Evolutionary conservation across 2,797 vertebrate genomes (phyloP).

Genomic region (Tokudaia tokunoshimensis): DNA sequence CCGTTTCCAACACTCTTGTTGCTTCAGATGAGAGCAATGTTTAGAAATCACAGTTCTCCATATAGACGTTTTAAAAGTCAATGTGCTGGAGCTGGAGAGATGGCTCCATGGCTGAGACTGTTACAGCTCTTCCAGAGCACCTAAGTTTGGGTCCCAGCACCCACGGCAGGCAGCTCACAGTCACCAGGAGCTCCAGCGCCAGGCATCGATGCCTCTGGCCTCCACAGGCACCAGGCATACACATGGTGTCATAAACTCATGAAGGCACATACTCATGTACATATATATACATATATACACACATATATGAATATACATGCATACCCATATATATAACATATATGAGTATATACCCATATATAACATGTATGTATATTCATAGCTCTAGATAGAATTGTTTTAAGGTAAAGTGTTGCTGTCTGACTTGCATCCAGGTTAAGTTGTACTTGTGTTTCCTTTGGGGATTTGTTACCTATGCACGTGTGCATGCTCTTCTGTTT

Average conservation of each 20-base stretch:
- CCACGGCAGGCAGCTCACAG: neutral
- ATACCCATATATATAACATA: neutral
- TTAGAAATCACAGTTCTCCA: constrained; percentile 18
- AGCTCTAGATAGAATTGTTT: neutral
- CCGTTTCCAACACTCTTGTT: neutral
- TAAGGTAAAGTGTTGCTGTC: neutral
- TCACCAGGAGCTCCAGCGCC: neutral
- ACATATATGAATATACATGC: neutral
- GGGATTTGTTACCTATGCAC: neutral
- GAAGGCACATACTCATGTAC: neutral
- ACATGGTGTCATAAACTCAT: neutral
- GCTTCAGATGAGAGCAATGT: neutral
- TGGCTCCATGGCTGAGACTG: neutral
- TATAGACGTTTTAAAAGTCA: neutral
- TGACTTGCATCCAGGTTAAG: neutral
- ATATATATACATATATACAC: neutral
- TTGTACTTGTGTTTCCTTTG: neutral
- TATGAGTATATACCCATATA: too few relatives aligned
- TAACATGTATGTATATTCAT: too few relatives aligned
- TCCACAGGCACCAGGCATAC: neutral
- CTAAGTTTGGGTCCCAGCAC: neutral
- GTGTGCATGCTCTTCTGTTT: neutral
- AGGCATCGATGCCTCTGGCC: neutral
- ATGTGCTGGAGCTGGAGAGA: too few relatives aligned
- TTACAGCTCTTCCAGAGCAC: neutral